A percentile compares a stretch with the other conserved stretches of the same genome.
Conservation (phyloP, 1,140 invertebrate species). For the Chrysomallon squamiferum region DNA sequence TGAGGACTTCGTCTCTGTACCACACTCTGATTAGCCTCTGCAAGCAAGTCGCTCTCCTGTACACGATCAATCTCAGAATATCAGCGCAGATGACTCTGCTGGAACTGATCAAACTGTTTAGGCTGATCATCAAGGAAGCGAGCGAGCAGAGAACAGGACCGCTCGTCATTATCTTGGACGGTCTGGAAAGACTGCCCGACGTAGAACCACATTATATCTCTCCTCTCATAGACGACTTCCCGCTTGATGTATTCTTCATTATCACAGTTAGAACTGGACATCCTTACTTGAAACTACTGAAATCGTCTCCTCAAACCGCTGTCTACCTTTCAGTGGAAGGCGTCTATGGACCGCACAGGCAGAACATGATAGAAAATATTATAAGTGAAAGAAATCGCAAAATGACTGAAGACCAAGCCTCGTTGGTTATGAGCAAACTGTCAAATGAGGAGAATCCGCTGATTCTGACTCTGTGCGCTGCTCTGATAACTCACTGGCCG, state of each 20-base stretch:
- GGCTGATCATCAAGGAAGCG: slow-evolving; percentile 5
- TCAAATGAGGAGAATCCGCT: slow-evolving; percentile 13
- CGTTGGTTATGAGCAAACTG: slow-evolving; percentile 10
- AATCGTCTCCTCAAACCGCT: background rate
- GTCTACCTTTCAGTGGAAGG: background rate
- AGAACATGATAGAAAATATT: background rate
- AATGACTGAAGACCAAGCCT: slow-evolving; percentile 18
- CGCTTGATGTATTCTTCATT: slow-evolving; percentile 10
- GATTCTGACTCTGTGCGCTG: slow-evolving; percentile 1
- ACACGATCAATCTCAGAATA: slow-evolving; percentile 8
- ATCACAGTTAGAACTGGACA: slow-evolving; percentile 7
- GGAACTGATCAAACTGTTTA: slow-evolving; percentile 14
- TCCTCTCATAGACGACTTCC: slow-evolving; percentile 15
- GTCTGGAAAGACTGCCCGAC: slow-evolving; percentile 15
- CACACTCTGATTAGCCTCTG: slow-evolving; percentile 19
- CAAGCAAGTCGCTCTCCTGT: slow-evolving; percentile 21
- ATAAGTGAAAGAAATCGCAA: slow-evolving; percentile 4
- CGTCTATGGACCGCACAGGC: background rate
- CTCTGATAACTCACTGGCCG: slow-evolving; percentile 16
- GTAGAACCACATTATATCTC: slow-evolving; percentile 13
- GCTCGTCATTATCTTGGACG: slow-evolving; percentile 22
- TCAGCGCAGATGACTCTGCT: slow-evolving; percentile 7
- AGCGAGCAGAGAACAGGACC: slow-evolving; percentile 9
- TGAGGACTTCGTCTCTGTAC: slow-evolving; percentile 18
- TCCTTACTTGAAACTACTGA: slow-evolving; percentile 10